Base-by-base conservation (phyloP, 1,140 invertebrate species). In the Neuroterus valhalla region DNA sequence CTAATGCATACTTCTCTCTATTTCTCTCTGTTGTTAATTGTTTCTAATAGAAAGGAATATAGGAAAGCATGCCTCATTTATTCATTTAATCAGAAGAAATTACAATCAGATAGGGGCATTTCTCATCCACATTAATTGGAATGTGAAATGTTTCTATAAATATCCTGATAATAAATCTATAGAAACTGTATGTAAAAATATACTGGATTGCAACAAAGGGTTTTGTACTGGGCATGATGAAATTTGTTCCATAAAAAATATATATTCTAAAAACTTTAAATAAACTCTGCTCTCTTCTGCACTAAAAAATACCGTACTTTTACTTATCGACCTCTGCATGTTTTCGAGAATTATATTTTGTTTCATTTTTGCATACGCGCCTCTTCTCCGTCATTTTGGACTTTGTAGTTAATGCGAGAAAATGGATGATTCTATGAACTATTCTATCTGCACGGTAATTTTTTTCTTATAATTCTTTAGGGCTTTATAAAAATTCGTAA, bases 141-240 rank as follows among this genome's bases (percentile, higher is more conserved):
- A n/a, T 5, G 17, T 19, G 1, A 17, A 17, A 17, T 1, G n/a
- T 50, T 11, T n/a, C 11, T 50, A 11, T 50, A 11, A 50, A 50
- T 17, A 50, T 50, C 31, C 4, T 10, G 4, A 10, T 38, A 1
- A 38, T 5, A 8, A 38, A 8, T 38, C 31, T 38, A 38, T 38
- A 38, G 8, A 3, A 31, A 2, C 31, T 38, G 10, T 1, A 38
- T 38, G 10, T 38, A 38, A 8, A n/a, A n/a, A 62, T n/a, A 31
- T 38, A 15, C n/a, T 31, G 15, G 15, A n/a, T 62, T 62, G 12
- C 12, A 38, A 62, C 0, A 5, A 62, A 62, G 23, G 55, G 55
- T 62, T 62, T 62, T 62, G 55, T 62, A 62, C 55, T 62, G 55
- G 31, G 55, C 55, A 62, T 62, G 55, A 62, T 31, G 15, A 62